A percentile compares a stretch with the other conserved stretches of the same genome.
phyloP scores from a whole-genome alignment of 2,113 vertebrate species.

The Peromyscus maniculatus region DNA sequence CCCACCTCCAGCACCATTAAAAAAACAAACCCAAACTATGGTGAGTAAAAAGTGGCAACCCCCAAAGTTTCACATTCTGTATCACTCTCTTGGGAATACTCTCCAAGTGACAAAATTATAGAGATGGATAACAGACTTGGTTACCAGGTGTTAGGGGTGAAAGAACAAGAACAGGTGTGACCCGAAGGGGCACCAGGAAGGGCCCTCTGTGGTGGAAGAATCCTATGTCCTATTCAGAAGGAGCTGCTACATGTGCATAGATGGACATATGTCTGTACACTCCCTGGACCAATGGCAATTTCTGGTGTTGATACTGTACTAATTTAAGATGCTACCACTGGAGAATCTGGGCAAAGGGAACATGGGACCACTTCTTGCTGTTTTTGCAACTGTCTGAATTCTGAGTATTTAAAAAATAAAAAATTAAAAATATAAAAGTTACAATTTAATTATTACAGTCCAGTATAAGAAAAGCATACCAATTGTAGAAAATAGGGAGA shows the following conservation, averaged over 20 bases:
- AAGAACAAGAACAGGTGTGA: not conserved
- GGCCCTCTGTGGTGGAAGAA: too few species aligned
- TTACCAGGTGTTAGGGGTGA: not conserved
- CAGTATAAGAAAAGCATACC: not conserved
- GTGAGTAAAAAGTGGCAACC: not conserved
- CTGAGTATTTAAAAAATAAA: not conserved
- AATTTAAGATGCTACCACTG: not conserved
- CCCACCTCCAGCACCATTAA: not conserved
- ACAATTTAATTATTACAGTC: not conserved
- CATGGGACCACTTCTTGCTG: not conserved
- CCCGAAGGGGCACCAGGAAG: not conserved
- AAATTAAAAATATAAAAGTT: not conserved
- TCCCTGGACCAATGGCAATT: rapidly evolving
- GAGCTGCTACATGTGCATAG: not conserved
- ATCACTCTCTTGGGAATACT: not conserved
- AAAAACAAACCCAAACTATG: not conserved
- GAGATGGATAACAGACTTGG: not conserved
- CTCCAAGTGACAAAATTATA: not conserved
- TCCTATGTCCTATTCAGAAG: not conserved
- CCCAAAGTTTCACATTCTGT: not conserved
- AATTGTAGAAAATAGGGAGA: not conserved
- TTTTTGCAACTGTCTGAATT: not conserved
- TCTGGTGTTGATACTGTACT: not conserved
- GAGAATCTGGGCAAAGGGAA: too few species aligned
- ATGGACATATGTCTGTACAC: too few species aligned